Evolutionary conservation across 2,888 invertebrate species (phyloP), one percentile per base, ranked within the genome.

Genomic region (Timema podura): DNA sequence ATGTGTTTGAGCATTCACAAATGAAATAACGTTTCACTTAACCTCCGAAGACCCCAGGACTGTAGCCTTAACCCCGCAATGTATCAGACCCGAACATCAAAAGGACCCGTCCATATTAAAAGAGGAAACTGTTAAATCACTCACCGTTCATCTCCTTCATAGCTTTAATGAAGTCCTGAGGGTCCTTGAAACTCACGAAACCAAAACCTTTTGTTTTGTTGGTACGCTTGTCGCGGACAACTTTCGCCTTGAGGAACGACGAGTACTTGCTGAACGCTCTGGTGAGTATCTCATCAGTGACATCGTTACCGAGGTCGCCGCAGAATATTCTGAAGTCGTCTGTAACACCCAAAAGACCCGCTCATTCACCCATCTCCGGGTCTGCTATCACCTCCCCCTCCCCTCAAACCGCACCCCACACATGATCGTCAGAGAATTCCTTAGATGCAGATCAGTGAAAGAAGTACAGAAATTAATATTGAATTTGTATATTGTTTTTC

Each of bases 101-200:
- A 30, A 30, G 30, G 30, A 30, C 3, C 3, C 30, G 3, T 30
- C 30, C 30, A 2, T 30, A 30, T 30, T 30, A 57, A 54, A 30
- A 5, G n/a, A n/a, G 11, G 49, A 44, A 57, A 10, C 30, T 30
- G 30, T 30, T n/a, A 54, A 54, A 48, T 49, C 46, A 81, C 86
- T 88, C 80, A 95, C 96, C 99, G 81, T 99, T 98, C 95, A 99
- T 96, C 85, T 99, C 99, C 79, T 98, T 94, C 93, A 98, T 98
- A 9, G 99, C 99, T 77, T 93, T 91, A 68, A 96, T 96, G 79
- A 98, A 99, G 81, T 99, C 99, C 48, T 93, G 91, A 0, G 98
- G 97, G 81, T 98, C 97, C 78, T 94, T 95, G 81, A 99, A 99
- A 78, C 98, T 98, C 74, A 98, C 95, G 81, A 99, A 99, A 0